Evolutionary conservation across 2,797 vertebrate species (phyloP), one percentile per base, ranked within the genome.

Genomic region (Echeneis naucrates): DNA sequence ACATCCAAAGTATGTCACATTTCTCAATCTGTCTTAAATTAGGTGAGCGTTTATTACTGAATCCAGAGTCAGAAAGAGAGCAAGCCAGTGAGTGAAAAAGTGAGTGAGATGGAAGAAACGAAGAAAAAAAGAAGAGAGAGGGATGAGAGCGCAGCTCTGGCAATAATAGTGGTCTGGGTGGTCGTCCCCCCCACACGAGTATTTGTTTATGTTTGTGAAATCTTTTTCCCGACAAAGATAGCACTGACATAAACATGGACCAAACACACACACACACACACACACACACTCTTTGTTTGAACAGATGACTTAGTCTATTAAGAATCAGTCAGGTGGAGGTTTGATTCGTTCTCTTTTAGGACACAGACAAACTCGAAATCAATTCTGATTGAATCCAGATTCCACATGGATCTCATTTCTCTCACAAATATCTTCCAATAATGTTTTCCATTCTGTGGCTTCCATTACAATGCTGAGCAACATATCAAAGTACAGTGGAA

Each of bases 1-100:
- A 62, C 63, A 74, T 72, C 30, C 40, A 48, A 75, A 40, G 62
- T 61, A 45, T 82, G 77, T 80, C 71, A 80, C 63, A 57, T 84
- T 89, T 65, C 76, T 84, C 71, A 85, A 76, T 84, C 86, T 91
- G 88, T 82, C 78, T 90, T 84, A 64, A 77, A 85, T 93, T 83
- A 88, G 48, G 8, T 40, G 42, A 72, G 55, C 58, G 19, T 71
- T 89, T 54, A 75, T 87, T 86, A 75, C 64, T 37, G 75, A 66
- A 80, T 78, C 61, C 77, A 66, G 64, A 72, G 32, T 78, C 23
- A 2, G 78, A 80, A 72, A 67, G 35, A 82, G 78, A 82, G 76
- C 1, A 21, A 78, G 70, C 5, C 48, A 75, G 67, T 75, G n/a
- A n/a, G n/a, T n/a, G n/a, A n/a, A n/a, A n/a, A n/a, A n/a, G n/a